These are phyloP conservation scores for Rhagium mordax DNA, from an alignment of 2,888 invertebrate species.

Conservation along the genomic window DNA sequence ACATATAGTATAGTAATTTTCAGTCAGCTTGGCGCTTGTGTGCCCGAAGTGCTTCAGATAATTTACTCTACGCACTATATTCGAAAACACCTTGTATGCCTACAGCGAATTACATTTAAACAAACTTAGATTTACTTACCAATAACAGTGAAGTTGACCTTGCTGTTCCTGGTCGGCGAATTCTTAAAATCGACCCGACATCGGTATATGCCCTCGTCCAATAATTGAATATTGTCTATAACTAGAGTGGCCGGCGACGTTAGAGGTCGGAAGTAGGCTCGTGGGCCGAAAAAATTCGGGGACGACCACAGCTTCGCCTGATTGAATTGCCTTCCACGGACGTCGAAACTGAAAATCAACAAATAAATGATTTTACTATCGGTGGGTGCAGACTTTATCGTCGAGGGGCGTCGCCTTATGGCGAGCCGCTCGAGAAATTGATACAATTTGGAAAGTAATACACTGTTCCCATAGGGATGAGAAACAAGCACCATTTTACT, in stretches of 20 bases:
- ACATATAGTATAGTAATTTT: too few species aligned
- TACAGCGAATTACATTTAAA: too few species aligned
- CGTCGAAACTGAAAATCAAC: slow-evolving; percentile 73
- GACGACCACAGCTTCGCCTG: slow-evolving; percentile 76
- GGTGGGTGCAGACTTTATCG: slow-evolving; percentile 36
- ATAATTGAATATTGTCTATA: slow-evolving; percentile 74
- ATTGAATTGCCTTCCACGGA: slow-evolving; percentile 73
- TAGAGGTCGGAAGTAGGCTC: slow-evolving; percentile 74
- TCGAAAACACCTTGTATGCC: too few species aligned
- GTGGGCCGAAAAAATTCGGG: slow-evolving; percentile 72
- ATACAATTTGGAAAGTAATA: background rate
- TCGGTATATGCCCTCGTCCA: slow-evolving; percentile 81
- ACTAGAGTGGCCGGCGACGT: slow-evolving; percentile 75
- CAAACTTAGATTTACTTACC: slow-evolving; percentile 72
- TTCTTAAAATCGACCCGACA: slow-evolving; percentile 84
- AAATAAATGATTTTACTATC: slow-evolving; percentile 40
- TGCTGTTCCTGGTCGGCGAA: slow-evolving; percentile 81
- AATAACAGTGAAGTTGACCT: slow-evolving; percentile 83
- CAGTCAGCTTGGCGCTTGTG: too few species aligned
- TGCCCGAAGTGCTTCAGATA: too few species aligned
- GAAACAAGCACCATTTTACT: too few species aligned
- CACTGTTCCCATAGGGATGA: background rate
- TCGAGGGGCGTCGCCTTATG: slow-evolving; percentile 39
- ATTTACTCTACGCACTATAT: too few species aligned
- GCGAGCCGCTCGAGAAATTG: slow-evolving; percentile 37